phyloP scores from a whole-genome alignment of 1,140 invertebrate species.

The Paramacrobiotus metropolitanus region DNA sequence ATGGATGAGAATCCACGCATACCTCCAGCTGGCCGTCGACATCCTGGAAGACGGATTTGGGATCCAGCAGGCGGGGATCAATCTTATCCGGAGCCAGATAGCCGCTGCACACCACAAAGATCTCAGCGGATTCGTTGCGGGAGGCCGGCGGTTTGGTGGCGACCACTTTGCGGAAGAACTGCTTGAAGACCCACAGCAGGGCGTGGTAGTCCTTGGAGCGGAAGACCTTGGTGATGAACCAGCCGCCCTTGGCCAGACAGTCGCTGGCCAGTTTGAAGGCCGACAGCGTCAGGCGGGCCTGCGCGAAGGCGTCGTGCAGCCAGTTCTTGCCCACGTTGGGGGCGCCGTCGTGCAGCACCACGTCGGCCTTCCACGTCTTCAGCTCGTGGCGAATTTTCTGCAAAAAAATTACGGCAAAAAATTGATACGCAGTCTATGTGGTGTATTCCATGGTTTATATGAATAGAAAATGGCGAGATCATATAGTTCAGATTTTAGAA shows the following conservation, averaged over 20 bases:
- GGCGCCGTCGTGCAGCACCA: constrained; percentile 87
- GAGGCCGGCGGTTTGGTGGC: constrained; percentile 97
- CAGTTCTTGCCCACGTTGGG: constrained; percentile 94
- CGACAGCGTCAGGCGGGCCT: constrained; percentile 63
- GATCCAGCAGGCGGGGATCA: constrained; percentile 76
- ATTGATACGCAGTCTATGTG: background rate
- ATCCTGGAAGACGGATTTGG: constrained; percentile 87
- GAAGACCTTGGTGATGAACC: constrained; percentile 97
- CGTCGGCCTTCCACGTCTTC: constrained; percentile 85
- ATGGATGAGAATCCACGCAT: constrained; percentile 18
- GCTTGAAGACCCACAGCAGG: constrained; percentile 80
- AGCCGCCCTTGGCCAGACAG: constrained; percentile 74
- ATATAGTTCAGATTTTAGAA: background rate
- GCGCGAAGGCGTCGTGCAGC: constrained; percentile 89
- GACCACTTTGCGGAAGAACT: constrained; percentile 51
- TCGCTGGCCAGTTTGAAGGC: constrained; percentile 77
- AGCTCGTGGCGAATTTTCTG: constrained; percentile 35
- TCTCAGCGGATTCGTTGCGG: constrained; percentile 92
- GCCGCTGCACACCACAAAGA: constrained; percentile 90
- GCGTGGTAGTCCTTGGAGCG: constrained; percentile 92
- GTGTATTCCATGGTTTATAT: background rate
- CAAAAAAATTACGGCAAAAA: background rate
- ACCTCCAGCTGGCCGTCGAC: constrained; percentile 40
- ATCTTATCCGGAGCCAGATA: constrained; percentile 80
- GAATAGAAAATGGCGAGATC: background rate